phyloP scores from a whole-genome alignment of 2,797 vertebrate species.

The Enteromius anoplus region DNA sequence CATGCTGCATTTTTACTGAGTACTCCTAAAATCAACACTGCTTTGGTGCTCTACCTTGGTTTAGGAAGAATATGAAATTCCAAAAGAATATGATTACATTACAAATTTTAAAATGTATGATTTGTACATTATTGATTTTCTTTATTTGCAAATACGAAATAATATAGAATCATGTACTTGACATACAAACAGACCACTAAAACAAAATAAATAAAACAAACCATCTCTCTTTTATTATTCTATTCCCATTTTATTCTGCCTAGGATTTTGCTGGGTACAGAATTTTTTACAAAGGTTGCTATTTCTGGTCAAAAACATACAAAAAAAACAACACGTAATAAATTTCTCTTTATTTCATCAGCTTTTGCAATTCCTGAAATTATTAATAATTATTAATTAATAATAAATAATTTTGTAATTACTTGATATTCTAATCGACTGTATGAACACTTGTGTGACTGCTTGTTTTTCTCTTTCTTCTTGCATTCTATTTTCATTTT shows the following conservation, averaged over 20 bases:
- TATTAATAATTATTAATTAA: no score
- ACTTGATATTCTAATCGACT: background rate
- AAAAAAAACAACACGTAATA: no score
- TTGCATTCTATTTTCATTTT: background rate
- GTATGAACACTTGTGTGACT: background rate
- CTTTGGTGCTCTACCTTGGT: background rate
- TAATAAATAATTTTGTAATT: no score
- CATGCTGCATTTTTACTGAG: slow-evolving; percentile 74
- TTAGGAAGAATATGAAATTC: background rate
- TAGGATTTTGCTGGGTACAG: no score
- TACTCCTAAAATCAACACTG: slow-evolving; percentile 66
- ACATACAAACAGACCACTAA: background rate
- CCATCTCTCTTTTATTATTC: background rate
- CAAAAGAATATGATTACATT: no score
- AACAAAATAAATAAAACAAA: background rate
- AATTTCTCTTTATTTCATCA: no score
- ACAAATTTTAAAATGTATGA: no score
- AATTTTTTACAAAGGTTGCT: no score
- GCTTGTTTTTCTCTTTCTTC: background rate
- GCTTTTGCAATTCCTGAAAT: no score
- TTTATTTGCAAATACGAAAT: background rate
- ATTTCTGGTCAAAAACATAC: no score
- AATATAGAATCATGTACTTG: background rate
- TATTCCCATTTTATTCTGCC: background rate
- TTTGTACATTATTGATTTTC: background rate